phyloP scores from a whole-genome alignment of 2,797 vertebrate genomes.

The Syndactyla subalaris region DNA sequence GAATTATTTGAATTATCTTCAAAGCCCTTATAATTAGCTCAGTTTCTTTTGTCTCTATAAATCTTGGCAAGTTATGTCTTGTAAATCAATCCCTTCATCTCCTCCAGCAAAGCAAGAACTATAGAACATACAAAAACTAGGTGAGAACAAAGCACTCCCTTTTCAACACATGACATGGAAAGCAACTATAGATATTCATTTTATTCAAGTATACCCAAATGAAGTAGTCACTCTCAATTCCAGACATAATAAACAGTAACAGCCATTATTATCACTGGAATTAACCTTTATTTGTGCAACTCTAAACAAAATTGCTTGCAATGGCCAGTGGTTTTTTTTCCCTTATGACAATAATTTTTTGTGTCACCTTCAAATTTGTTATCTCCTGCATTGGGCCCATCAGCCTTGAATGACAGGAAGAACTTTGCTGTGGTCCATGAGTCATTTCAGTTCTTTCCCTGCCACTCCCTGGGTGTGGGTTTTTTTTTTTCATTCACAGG shows the following conservation, averaged over 20 bases:
- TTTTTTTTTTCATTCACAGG: neutral
- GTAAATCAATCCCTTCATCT: neutral
- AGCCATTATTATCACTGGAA: neutral
- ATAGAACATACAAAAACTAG: neutral
- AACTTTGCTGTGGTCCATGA: conserved; percentile 73
- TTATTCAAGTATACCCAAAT: neutral
- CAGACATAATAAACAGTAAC: neutral
- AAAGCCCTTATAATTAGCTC: conserved; percentile 12
- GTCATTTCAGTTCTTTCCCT: conserved; percentile 55
- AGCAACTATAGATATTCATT: neutral
- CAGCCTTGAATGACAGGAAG: conserved; percentile 51
- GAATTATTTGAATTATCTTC: conserved; percentile 24
- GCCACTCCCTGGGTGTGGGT: conserved; percentile 68
- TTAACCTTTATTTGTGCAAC: neutral
- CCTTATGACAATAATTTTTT: conserved; percentile 51
- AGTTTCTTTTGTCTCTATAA: conserved; percentile 7
- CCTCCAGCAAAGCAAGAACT: neutral
- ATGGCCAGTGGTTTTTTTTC: conserved; percentile 39
- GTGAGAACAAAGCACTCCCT: neutral
- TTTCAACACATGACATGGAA: neutral
- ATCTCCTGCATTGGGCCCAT: conserved; percentile 61
- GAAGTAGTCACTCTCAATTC: neutral
- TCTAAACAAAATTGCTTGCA: neutral
- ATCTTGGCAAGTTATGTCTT: conserved; percentile 15
- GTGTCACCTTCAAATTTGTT: conserved; percentile 45